Evolutionary conservation across 30 jellyfish, hydroid and myxozoan species (phyloP).

Genomic region (Calvadosia cruxmelitensis): DNA sequence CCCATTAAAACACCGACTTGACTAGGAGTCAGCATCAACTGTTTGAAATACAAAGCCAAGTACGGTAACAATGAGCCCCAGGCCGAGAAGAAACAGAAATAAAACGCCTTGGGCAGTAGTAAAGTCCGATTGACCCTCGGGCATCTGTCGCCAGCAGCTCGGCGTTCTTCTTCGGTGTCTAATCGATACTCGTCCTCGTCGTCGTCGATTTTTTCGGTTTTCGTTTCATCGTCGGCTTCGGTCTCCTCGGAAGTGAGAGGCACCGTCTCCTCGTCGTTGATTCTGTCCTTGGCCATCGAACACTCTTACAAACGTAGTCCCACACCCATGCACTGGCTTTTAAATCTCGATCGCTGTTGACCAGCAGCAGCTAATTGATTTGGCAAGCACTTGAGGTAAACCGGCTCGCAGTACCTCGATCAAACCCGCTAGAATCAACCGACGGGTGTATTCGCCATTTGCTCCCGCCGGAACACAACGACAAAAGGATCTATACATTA

Average conservation of each 20-base stretch:
- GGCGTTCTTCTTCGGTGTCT: constrained; percentile 74
- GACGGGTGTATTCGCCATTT: too few species aligned
- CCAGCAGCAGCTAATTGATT: neutral
- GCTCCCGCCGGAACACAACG: too few species aligned
- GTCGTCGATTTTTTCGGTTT: constrained; percentile 13
- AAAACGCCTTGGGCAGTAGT: constrained; percentile 67
- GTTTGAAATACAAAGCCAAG: constrained; percentile 85
- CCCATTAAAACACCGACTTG: constrained; percentile 95
- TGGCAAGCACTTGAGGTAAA: too few species aligned
- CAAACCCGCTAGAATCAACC: too few species aligned
- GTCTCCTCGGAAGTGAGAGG: neutral
- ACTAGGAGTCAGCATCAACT: constrained; percentile 77
- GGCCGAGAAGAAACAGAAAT: constrained; percentile 83
- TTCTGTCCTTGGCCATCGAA: neutral
- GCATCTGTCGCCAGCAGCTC: constrained; percentile 48
- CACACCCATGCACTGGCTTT: constrained; percentile 4
- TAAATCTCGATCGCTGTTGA: neutral
- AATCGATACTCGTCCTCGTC: constrained; percentile 70
- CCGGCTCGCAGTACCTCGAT: too few species aligned
- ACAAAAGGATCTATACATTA: too few species aligned
- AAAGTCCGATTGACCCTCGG: constrained; percentile 84
- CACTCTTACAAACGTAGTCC: too few species aligned
- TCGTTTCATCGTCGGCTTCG: too few species aligned
- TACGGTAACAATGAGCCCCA: constrained; percentile 90
- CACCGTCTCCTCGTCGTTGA: neutral